Evolutionary conservation across 2,113 vertebrate species (phyloP), one percentile per base, ranked within the genome.

Genomic region (Atlantisia rogersi): DNA sequence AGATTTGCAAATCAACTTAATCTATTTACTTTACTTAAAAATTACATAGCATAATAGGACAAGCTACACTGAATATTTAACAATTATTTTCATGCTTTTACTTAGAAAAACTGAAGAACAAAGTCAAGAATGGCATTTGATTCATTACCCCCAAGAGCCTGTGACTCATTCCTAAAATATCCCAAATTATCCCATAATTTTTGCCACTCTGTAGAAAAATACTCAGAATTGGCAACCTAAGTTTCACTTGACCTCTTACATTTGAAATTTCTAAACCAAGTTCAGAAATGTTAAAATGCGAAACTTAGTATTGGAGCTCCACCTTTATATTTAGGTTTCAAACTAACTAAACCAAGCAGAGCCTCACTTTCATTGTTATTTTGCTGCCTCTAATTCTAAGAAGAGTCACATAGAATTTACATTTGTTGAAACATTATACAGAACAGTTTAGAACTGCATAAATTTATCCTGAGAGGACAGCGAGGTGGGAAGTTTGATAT

Each of bases 21-120:
- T 85, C 39, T 92, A 64, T 90, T 87, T 69, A 89, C 75, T 96
- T 95, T 92, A 71, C 22, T 93, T 95, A 96, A 94, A 77, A 94
- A 94, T 95, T 94, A 83, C 8, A 16, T 79, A 70, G 70, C 67
- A 18, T 65, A 76, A 92, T 63, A 96, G 17, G 53, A 53, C 86
- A 96, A 96, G 18, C 15, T 75, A 82, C 70, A 69, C 40, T 73
- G 81, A 95, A 93, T 64, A 91, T 91, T 65, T 88, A 80, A 88
- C 0, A 3, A 91, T 68, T 80, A 90, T 59, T 78, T 84, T 76
- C 11, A 68, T 75, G 2, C 5, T 80, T 94, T 92, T 87, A n/a
- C 50, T 50, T 87, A 82, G 77, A 82, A 96, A 88, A 77, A 42
- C 2, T 32, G 5, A 70, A 63, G 13, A 78, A 70, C 25, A 83